Percentiles rank a stretch among this genome's conserved stretches.
phyloP scores from a whole-genome alignment of 2,113 vertebrate genomes.

The Eptesicus fuscus region DNA sequence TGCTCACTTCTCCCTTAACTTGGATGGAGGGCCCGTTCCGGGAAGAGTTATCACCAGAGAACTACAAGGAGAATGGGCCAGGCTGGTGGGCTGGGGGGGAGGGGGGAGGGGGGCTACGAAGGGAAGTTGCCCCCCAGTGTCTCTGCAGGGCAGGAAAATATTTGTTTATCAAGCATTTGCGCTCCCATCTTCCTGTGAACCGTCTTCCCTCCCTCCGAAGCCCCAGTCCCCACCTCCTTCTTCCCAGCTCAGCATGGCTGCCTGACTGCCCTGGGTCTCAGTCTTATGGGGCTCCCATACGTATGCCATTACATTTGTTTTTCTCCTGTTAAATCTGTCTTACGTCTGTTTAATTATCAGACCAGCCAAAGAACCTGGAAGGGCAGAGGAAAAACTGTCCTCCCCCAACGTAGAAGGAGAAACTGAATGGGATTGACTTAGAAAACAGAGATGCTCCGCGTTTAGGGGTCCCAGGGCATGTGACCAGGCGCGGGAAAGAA shows the following conservation, averaged over 20 bases:
- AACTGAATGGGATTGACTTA: rapidly evolving
- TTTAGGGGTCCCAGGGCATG: rapidly evolving
- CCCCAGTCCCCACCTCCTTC: not conserved
- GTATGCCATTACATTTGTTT: too few species aligned
- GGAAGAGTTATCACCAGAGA: not conserved
- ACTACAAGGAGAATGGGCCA: too few species aligned
- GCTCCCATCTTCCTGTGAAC: not conserved
- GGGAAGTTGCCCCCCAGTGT: not conserved
- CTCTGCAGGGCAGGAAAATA: not conserved
- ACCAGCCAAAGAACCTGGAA: too few species aligned
- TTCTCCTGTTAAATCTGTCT: not conserved
- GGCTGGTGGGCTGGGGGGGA: not conserved
- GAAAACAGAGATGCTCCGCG: rapidly evolving
- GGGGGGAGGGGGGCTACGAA: not conserved
- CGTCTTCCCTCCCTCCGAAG: not conserved
- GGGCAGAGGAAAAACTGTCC: not conserved
- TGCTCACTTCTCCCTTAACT: too few species aligned
- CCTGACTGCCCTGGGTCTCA: not conserved
- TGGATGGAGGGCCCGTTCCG: not conserved
- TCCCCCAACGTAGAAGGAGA: not conserved
- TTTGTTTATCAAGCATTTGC: not conserved
- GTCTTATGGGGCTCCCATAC: not conserved
- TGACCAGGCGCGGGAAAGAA: rapidly evolving
- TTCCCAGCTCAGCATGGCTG: not conserved
- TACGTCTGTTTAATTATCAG: not conserved